Evolutionary conservation across 2,797 vertebrate genomes (phyloP), one percentile per base, ranked within the genome.

Genomic region (Phoeniculus purpureus): DNA sequence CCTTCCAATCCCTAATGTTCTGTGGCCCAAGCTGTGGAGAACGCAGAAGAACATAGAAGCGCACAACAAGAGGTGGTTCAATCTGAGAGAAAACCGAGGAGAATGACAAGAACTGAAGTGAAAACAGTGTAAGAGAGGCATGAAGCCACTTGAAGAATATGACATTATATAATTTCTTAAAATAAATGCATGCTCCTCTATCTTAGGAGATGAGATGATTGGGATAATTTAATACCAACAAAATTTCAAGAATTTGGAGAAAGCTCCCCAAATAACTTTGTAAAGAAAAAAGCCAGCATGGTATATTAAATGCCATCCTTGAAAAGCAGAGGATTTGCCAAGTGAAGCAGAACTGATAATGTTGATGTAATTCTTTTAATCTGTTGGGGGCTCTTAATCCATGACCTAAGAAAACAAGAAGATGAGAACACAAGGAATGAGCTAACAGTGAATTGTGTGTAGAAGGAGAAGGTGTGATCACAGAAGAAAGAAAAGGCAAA

Each of bases 161-260:
- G 45, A 5, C 51, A 56, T 80, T 80, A 91, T 60, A 13, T 73
- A 94, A 95, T 93, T 72, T 79, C 85, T 85, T 88, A 80, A 90
- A 95, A 94, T 87, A 79, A 76, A 84, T 51, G 8, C 56, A 85
- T 51, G n/a, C 3, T 93, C 26, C 64, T 59, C 84, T 87, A 19
- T 76, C 51, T 87, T 85, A 47, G 58, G 65, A 86, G 66, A 92
- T 84, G 58, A 77, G 68, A 82, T 89, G 47, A 89, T 66, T 78
- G 54, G 31, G 56, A 81, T 86, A 90, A 95, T 89, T 94, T 90
- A 85, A 84, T 92, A 90, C 43, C 19, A 92, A 59, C 12, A 90
- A 93, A 83, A 83, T 32, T 59, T 74, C 27, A 78, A 80, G 27
- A 84, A 84, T 89, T 86, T 85, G 51, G 67, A 86, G 72, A 92